Percentiles rank a stretch among this genome's conserved stretches.
These are phyloP conservation scores for Chascanopsetta lugubris DNA, from an alignment of 2,113 vertebrate genomes.

Conservation along the genomic window DNA sequence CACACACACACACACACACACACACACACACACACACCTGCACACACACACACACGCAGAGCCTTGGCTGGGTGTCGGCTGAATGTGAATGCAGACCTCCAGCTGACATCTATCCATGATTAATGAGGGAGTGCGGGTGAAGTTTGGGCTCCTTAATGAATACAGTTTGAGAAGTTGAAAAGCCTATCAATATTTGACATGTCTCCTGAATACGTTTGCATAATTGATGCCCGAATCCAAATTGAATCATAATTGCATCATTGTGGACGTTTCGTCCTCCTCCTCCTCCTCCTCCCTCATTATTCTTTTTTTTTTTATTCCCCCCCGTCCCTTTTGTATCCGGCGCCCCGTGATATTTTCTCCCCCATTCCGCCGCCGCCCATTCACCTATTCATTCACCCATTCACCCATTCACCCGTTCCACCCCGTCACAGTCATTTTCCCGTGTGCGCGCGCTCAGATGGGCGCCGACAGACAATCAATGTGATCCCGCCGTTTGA, in stretches of 20 bases:
- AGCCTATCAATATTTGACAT: slow-evolving; percentile 78
- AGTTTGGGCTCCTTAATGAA: slow-evolving; percentile 71
- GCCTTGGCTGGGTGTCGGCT: slow-evolving; percentile 15
- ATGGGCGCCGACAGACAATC: slow-evolving; percentile 68
- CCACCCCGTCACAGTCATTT: slow-evolving; percentile 14
- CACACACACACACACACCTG: slow-evolving; percentile 4
- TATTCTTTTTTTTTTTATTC: slow-evolving; percentile 26
- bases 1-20: slow-evolving; percentile 13
- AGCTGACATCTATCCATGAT: slow-evolving; percentile 76
- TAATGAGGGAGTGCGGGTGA: slow-evolving; percentile 68
- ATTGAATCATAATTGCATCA: slow-evolving; percentile 79
- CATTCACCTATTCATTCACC: too few species aligned
- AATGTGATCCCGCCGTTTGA: slow-evolving; percentile 65
- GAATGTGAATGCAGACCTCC: slow-evolving; percentile 72
- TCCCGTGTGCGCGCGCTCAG: slow-evolving; percentile 30
- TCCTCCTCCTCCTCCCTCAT: slow-evolving; percentile 36
- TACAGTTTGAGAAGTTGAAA: slow-evolving; percentile 69
- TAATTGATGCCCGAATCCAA: slow-evolving; percentile 75
- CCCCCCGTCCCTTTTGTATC: slow-evolving; percentile 49
- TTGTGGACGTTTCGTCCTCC: slow-evolving; percentile 53
- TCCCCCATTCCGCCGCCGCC: slow-evolving; percentile 15
- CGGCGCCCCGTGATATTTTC: slow-evolving; percentile 43
- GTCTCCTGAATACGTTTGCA: slow-evolving; percentile 76
- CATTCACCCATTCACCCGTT: too few species aligned
- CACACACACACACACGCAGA: slow-evolving; percentile 10